Conservation (phyloP, 92 coral and sea anemone genomes). For the Heliopora coerulea region DNA sequence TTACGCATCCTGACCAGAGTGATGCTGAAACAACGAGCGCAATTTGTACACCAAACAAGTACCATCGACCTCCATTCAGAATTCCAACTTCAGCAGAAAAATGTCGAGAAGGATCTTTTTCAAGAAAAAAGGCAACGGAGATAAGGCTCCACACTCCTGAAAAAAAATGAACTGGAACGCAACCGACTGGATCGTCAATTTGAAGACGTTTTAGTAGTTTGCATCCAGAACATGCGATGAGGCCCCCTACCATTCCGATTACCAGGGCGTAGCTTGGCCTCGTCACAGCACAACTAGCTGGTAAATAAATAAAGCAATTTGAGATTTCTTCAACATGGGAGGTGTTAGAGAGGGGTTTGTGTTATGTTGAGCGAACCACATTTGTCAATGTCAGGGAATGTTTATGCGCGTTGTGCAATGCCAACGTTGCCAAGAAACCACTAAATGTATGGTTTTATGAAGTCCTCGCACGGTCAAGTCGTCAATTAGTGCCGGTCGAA, state of each 20-base stretch:
- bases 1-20: slow-evolving; percentile 61
- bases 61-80: slow-evolving; percentile 70
- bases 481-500: too few relatives aligned
- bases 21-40: slow-evolving; percentile 44
- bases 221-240: slow-evolving; percentile 50
- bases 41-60: slow-evolving; percentile 63
- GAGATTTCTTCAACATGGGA: too few relatives aligned
- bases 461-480: too few relatives aligned
- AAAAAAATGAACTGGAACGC: slow-evolving; percentile 74
- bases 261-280: slow-evolving; percentile 53
- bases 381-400: too few relatives aligned
- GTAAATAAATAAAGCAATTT: too few relatives aligned
- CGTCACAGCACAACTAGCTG: slow-evolving; percentile 56
- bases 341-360: too few relatives aligned
- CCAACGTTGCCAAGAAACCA: too few relatives aligned
- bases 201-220: slow-evolving; percentile 47
- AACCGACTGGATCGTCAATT: slow-evolving; percentile 70
- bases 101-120: slow-evolving; percentile 53
- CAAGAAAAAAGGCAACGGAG: slow-evolving; percentile 71
- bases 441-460: too few relatives aligned
- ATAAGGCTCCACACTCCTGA: slow-evolving; percentile 78
- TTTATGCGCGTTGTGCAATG: too few relatives aligned
- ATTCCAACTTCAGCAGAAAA: slow-evolving; percentile 58
- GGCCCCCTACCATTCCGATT: slow-evolving; percentile 57
- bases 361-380: too few relatives aligned